Conservation (phyloP, 2,113 vertebrate genomes). For the Elachura formosa region DNA sequence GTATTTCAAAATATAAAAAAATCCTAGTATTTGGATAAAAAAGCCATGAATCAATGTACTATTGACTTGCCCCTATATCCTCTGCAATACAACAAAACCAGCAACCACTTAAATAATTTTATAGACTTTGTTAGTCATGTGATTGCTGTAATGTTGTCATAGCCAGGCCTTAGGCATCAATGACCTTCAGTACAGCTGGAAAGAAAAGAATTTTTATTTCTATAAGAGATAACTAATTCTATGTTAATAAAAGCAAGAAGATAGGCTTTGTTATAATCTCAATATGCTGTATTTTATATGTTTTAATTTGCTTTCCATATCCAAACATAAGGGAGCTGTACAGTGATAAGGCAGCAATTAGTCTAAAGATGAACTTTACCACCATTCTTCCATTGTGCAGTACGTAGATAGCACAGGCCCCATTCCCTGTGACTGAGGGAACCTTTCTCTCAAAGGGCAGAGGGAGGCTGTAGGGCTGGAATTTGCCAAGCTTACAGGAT, state of each 20-base stretch:
- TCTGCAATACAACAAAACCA: neutral
- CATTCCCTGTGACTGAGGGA: accelerated
- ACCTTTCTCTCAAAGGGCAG: neutral
- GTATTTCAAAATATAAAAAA: neutral
- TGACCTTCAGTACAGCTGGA: neutral
- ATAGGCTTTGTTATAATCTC: neutral
- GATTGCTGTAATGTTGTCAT: neutral
- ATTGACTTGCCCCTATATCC: neutral
- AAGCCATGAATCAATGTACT: neutral
- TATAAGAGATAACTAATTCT: neutral
- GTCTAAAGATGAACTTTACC: neutral
- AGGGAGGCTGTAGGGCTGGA: neutral
- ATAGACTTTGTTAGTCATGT: neutral
- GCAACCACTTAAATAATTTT: neutral
- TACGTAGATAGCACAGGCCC: neutral
- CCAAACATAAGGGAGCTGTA: neutral
- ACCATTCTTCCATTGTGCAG: neutral
- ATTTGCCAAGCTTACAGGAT: neutral
- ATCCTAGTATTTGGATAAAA: neutral
- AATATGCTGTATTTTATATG: neutral
- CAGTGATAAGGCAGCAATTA: neutral
- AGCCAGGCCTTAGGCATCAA: neutral
- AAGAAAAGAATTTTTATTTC: neutral
- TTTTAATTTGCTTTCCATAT: neutral
- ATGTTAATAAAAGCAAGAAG: neutral